Evolutionary conservation across 1,140 invertebrate genomes (phyloP), one percentile per base, ranked within the genome.

Genomic region (Eumaeus atala): DNA sequence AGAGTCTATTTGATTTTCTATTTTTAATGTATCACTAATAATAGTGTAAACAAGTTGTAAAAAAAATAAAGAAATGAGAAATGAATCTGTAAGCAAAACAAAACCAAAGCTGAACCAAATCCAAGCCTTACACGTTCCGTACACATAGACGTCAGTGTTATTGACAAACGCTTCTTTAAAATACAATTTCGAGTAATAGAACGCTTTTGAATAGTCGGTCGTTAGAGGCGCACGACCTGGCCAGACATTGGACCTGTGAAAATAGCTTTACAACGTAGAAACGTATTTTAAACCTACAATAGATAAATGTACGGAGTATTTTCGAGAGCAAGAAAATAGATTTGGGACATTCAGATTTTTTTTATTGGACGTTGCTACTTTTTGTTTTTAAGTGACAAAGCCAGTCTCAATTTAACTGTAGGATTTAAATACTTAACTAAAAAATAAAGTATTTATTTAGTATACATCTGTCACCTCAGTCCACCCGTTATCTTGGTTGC

Each of bases 211-310:
- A 44, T 44, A 44, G 40, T 7, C 40, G 14, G 40, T 44, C 40
- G 40, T 44, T 44, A 44, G 40, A 14, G 16, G 40, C 40, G 40
- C 40, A 44, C 40, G 40, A 44, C 40, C 40, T 44, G 14, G 14
- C 40, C 40, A 44, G 40, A 44, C 40, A 44, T 44, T 44, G 40
- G 40, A 44, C 40, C 40, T 44, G 40, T 44, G 40, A 44, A 44
- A 44, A 44, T 17, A 44, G 40, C 40, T 44, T 44, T 44, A 44
- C 40, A 44, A 44, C 14, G 40, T 44, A 44, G 40, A 44, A 44
- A 44, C 40, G 40, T 44, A 44, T 44, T 44, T 44, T 44, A 44
- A 44, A 44, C 40, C 40, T 44, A 44, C 40, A 44, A 44, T 16
- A 44, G 40, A 44, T 44, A 44, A 44, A 44, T 44, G 40, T 16